phyloP scores from a whole-genome alignment of 2,888 invertebrate genomes.

The Liposcelis brunnea region DNA sequence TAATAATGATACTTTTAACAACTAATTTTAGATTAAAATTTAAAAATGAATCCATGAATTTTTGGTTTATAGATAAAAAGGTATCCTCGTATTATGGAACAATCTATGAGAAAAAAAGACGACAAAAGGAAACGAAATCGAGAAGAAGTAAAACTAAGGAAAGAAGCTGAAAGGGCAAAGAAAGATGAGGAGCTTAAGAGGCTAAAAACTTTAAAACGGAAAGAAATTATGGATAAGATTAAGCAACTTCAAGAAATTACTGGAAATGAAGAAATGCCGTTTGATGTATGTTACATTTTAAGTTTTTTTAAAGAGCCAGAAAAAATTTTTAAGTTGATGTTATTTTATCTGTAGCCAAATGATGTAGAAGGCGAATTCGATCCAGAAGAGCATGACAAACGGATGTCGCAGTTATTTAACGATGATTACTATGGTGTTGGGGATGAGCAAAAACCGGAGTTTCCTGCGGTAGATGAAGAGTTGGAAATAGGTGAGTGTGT shows the following conservation, averaged over 20 bases:
- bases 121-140: slow-evolving; percentile 63
- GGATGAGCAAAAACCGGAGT: slow-evolving; percentile 63
- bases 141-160: slow-evolving; percentile 51
- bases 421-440: slow-evolving; percentile 68
- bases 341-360: slow-evolving; percentile 36
- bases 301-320: background rate
- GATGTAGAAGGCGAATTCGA: slow-evolving; percentile 86
- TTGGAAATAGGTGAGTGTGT: slow-evolving; percentile 34
- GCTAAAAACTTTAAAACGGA: slow-evolving; percentile 67
- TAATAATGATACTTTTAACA: slow-evolving; percentile 12
- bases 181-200: slow-evolving; percentile 77
- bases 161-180: slow-evolving; percentile 56
- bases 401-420: slow-evolving; percentile 74
- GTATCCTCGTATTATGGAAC: slow-evolving; percentile 77
- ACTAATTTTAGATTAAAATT: background rate
- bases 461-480: slow-evolving; percentile 63
- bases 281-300: slow-evolving; percentile 34
- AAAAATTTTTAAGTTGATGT: background rate
- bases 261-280: slow-evolving; percentile 55
- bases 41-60: background rate
- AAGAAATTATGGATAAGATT: slow-evolving; percentile 82
- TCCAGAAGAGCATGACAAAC: slow-evolving; percentile 67
- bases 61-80: slow-evolving; percentile 55
- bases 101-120: slow-evolving; percentile 64
- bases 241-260: slow-evolving; percentile 72